Base-by-base conservation (phyloP, 2,888 invertebrate species). In the Eilema griseolum region DNA sequence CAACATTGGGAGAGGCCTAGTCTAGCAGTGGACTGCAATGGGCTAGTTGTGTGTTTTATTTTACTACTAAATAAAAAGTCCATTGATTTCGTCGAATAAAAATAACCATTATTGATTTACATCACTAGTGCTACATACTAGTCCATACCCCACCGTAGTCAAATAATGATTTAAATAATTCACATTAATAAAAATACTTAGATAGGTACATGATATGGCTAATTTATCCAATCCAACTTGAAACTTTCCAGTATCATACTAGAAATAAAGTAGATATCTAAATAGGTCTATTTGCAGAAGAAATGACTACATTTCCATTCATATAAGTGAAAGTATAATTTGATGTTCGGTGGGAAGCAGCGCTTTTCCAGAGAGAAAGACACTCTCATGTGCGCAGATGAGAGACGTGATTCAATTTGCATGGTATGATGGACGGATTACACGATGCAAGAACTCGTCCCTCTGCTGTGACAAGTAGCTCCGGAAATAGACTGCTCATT, bases 371-470 rank as follows among this genome's bases (percentile, higher is more conserved):
- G 82, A 81, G 80, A 81, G 85, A 85, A 86, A 88, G 86, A 87
- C 86, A 88, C 86, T 86, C 88, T 87, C 88, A 83, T 89, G 86
- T 85, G 88, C 87, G 88, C 89, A 89, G 90, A 93, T 92, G 93
- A 90, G 88, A 90, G 90, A 91, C 93, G 93, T 94, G 94, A 92
- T 93, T 93, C 92, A 93, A 94, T 94, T 94, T 94, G 89, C 92
- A 93, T 93, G 88, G 83, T 86, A 86, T 91, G 92, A 93, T 91
- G 91, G 92, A 92, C 90, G 92, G 91, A 93, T 93, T 92, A 93
- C 90, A 83, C 83, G 86, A 81, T 81, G 83, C 81, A 85, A 85
- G 83, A 79, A 82, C 81, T 85, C 84, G 85, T 84, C 84, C 83
- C 82, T 85, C 88, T 85, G 83, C 83, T 78, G 77, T 72, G 79